A percentile compares a stretch with the other conserved stretches of the same genome.
Evolutionary conservation across 2,888 invertebrate genomes (phyloP).

Genomic region (Cephus runcator): DNA sequence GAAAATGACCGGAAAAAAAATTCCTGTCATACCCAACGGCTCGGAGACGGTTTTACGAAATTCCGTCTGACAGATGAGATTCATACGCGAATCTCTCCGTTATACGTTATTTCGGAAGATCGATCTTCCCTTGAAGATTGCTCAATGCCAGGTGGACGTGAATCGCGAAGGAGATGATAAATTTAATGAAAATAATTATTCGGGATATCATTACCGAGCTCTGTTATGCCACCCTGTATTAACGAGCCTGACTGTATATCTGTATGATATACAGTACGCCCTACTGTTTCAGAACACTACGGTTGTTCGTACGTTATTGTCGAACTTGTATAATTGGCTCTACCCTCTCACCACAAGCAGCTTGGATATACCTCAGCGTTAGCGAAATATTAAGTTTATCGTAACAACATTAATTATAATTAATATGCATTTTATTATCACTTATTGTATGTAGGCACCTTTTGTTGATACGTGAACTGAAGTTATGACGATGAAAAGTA

Average conservation of each 20-base stretch:
- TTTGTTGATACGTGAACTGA: background rate
- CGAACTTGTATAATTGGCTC: slow-evolving; percentile 57
- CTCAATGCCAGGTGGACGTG: background rate
- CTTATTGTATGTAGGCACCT: slow-evolving; percentile 28
- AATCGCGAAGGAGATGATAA: background rate
- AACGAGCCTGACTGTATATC: slow-evolving; percentile 1
- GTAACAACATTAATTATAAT: slow-evolving; percentile 37
- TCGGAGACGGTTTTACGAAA: background rate
- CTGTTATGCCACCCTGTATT: background rate
- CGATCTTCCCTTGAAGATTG: background rate
- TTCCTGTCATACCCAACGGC: background rate
- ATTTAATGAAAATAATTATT: background rate
- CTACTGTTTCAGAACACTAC: slow-evolving; percentile 21
- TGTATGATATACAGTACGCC: background rate
- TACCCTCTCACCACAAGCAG: slow-evolving; percentile 63
- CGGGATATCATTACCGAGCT: background rate
- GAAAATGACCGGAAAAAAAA: background rate
- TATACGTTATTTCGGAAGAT: background rate
- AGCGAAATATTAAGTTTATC: slow-evolving; percentile 43
- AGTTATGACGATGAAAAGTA: background rate
- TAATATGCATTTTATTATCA: slow-evolving; percentile 20
- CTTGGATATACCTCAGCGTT: slow-evolving; percentile 52
- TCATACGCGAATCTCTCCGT: background rate
- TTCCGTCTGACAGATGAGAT: background rate
- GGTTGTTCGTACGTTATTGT: slow-evolving; percentile 44